Evolutionary conservation across 2,888 invertebrate genomes (phyloP).

Genomic region (Scaptomyza reducta): DNA sequence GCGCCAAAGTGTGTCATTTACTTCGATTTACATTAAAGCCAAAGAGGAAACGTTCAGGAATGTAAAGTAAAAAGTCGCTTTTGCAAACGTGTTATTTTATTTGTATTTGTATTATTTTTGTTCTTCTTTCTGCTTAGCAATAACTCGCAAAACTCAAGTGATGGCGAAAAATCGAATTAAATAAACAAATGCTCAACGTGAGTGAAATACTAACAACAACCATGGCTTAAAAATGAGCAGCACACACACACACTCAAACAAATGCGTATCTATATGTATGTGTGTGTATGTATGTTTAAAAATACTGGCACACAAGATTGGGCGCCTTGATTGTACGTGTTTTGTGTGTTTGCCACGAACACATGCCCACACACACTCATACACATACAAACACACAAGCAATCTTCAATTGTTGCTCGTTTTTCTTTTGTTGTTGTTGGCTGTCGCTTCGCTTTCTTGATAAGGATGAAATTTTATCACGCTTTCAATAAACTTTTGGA

Average conservation of each 20-base stretch:
- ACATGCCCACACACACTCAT: conserved; percentile 18
- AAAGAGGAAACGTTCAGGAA: conserved; percentile 34
- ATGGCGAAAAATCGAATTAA: conserved; percentile 82
- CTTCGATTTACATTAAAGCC: conserved; percentile 44
- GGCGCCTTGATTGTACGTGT: conserved; percentile 58
- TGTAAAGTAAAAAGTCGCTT: conserved; percentile 11
- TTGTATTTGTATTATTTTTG: conserved; percentile 31
- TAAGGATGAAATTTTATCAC: conserved; percentile 81
- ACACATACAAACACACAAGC: conserved; percentile 10
- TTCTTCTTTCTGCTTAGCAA: conserved; percentile 9
- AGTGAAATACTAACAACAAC: conserved; percentile 77
- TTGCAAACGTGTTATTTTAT: conserved; percentile 22
- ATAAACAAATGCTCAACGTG: conserved; percentile 84
- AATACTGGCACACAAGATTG: conserved; percentile 34
- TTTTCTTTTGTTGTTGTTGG: conserved; percentile 37
- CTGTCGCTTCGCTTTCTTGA: conserved; percentile 57
- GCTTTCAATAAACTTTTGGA: conserved; percentile 80
- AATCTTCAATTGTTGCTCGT: conserved; percentile 68
- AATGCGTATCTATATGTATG: background rate
- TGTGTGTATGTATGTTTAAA: conserved; percentile 5
- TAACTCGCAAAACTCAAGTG: conserved; percentile 55
- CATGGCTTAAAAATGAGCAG: conserved; percentile 33
- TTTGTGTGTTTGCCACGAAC: conserved; percentile 43
- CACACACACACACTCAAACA: conserved; percentile 9
- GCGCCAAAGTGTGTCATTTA: conserved; percentile 68